Evolutionary conservation across 2,888 invertebrate genomes (phyloP).

Genomic region (Thymelicus acteon): DNA sequence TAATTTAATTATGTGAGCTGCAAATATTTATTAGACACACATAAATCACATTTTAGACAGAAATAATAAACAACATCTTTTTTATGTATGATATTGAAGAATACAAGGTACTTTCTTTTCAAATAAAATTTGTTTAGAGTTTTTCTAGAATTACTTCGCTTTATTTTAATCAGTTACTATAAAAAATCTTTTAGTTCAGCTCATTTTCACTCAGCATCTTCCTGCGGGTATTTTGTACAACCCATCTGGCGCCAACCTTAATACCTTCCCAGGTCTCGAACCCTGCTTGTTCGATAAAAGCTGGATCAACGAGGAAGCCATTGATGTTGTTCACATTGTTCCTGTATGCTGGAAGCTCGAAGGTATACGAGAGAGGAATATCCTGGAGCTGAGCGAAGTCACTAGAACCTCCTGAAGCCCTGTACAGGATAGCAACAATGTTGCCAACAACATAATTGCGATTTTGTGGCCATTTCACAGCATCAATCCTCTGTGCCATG

Average conservation of each 20-base stretch:
- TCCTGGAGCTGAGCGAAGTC: slow-evolving; percentile 85
- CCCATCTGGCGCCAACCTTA: slow-evolving; percentile 77
- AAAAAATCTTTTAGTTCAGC: not conserved
- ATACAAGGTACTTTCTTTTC: no score
- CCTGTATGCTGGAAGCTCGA: slow-evolving; percentile 82
- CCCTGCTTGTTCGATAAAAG: slow-evolving; percentile 83
- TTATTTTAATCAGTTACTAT: not conserved
- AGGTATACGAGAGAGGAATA: slow-evolving; percentile 84
- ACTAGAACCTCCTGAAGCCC: slow-evolving; percentile 86
- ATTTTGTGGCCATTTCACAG: slow-evolving; percentile 69
- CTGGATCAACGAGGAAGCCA: slow-evolving; percentile 84
- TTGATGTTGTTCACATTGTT: slow-evolving; percentile 52
- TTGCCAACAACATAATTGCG: slow-evolving; percentile 80
- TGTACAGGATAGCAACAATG: slow-evolving; percentile 78
- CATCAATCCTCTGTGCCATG: slow-evolving; percentile 74
- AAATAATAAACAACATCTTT: no score
- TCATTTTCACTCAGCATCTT: not conserved
- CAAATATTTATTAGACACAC: no score
- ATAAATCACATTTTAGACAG: no score
- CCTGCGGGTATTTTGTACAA: slow-evolving; percentile 40
- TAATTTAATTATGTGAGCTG: no score
- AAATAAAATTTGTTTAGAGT: no score
- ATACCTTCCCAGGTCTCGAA: slow-evolving; percentile 86
- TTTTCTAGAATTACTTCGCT: not conserved
- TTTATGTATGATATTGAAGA: no score